Base-by-base conservation (phyloP, 2,797 vertebrate genomes). In the Crocodylus rhombifer region DNA sequence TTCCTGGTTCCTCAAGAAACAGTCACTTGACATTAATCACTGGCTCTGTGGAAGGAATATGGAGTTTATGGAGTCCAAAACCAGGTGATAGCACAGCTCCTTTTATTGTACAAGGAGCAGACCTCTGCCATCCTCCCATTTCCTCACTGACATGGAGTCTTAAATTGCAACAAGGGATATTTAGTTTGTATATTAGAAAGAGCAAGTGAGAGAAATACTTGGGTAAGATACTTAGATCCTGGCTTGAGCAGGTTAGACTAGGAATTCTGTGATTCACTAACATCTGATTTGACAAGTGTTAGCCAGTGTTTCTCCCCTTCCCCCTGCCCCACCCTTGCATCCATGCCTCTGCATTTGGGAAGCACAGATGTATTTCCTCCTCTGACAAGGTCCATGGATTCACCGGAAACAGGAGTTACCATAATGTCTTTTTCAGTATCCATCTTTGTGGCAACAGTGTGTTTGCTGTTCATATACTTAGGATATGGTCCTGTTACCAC, bases 241-340 rank as follows among this genome's bases (percentile, higher is more conserved):
- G 42, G 42, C 42, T 42, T 42, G 42, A 42, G 10, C 42, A 42
- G 42, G 42, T 42, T 42, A 42, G 42, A 42, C 42, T 42, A 42
- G 42, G 42, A 9, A 42, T 42, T 42, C 42, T 42, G 42, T 42
- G 42, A 94, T 94, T 95, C 88, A 91, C 77, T 94, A 87, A 82
- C 63, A 91, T 92, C 91, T 85, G 76, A 93, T 90, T 84, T 90
- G 91, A 92, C 91, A 95, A 86, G 88, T 84, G 77, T 83, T 80
- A 86, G 87, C 62, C 80, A 42, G 42, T 42, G 42, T 42, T 91
- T 93, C 89, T 94, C 87, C 89, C 84, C 78, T 42, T 42, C 42
- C 42, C 42, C 8, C 42, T 42, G 42, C 42, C 42, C 42, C 42
- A 42, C 42, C 42, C 42, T 42, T 42, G 42, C 42, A 56, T 82